Evolutionary conservation across 2,888 invertebrate species (phyloP), one percentile per base, ranked within the genome.

Genomic region (Cylloceria caligata): DNA sequence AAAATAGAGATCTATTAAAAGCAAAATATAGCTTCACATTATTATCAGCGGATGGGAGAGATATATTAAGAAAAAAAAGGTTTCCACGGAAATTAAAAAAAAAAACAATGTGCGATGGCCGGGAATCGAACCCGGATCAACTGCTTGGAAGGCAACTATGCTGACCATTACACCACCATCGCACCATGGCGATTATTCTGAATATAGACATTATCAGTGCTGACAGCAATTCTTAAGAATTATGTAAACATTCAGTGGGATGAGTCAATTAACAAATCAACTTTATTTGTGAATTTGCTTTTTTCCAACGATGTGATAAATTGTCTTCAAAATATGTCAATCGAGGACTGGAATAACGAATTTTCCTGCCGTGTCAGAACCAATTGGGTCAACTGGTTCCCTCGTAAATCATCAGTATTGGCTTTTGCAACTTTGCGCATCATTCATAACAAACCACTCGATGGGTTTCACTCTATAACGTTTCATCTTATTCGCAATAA

Each of bases 121-220:
- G 86, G 86, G 87, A 87, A 86, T 87, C 87, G 87, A 87, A 87
- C 87, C 86, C 86, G 85, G 87, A 85, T 86, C 87, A 86, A 86
- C 84, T 86, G 86, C 85, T 86, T 87, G 85, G 86, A 87, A 86
- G 86, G 85, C 86, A 87, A 87, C 86, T 86, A 87, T 87, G 86
- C 85, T 86, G 81, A 86, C 86, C 86, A 85, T 86, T 86, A 86
- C 86, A 86, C 86, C 86, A 86, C 86, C 86, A 86, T 86, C 86
- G 86, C 86, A 86, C 86, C 34, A 34, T 34, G 60, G 19, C 30
- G 5, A 34, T 3, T 16, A 11, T 2, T 11, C 60, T 49, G 62
- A 81, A 73, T 6, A 30, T 30, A 19, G 6, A 16, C 36, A 42
- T 57, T 57, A 30, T 57, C 30, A n/a, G 30, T 7, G 13, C 24